Evolutionary conservation across 2,888 invertebrate species (phyloP), one percentile per base, ranked within the genome.

Genomic region (Beris chalybata): DNA sequence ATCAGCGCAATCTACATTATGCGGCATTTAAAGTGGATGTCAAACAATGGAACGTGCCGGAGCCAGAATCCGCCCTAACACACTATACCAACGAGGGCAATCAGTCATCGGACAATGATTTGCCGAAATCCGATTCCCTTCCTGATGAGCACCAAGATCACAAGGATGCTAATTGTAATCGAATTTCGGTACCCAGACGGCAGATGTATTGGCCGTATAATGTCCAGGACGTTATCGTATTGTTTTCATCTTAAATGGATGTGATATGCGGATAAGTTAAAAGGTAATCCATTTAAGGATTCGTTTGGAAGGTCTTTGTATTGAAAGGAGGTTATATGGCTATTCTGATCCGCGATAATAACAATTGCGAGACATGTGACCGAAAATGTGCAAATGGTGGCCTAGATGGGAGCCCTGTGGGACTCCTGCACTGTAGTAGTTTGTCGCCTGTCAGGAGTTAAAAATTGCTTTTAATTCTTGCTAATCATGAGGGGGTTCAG

Each of bases 21-120:
- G 58, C 45, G 58, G 58, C 58, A 45, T 58, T 58, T 45, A 58
- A 58, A 58, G 58, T 58, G 45, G 58, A 58, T 58, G 47, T 58
- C 47, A 58, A 58, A 58, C 47, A 58, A 58, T 58, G 58, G 58
- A 45, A 45, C 58, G 58, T 58, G 58, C 58, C 58, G 54, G 58
- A 45, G 22, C 45, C 45, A 45, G 47, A 29, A 53, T 53, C 29
- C 29, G 30, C 22, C 53, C 5, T 12, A 55, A 55, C 31, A n/a
- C 7, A n/a, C 15, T 32, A n/a, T n/a, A 30, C 22, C 45, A 43
- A 45, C 31, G 58, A 58, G 22, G 58, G 58, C 47, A 29, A 58
- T 58, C 58, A 58, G 45, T 58, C 58, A 58, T 58, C 58, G 45
- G 58, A 45, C 22, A 58, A 45, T 58, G 58, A 58, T 58, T 58